Percentiles rank a stretch among this genome's conserved stretches.
phyloP scores from a whole-genome alignment of 2,888 invertebrate species.

The Dicranocentrus wangi region DNA sequence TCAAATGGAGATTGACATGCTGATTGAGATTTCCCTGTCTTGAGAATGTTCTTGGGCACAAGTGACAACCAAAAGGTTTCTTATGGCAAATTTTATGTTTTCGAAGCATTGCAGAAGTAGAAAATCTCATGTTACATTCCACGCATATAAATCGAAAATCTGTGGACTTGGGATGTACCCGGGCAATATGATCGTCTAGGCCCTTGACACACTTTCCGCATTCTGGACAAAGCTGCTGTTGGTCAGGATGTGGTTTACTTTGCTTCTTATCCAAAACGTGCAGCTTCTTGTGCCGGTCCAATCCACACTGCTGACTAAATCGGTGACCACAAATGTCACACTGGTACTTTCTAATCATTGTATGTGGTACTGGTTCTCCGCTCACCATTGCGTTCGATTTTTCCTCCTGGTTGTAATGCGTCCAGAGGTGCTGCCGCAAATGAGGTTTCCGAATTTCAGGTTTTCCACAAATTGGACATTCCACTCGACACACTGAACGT shows the following conservation, averaged over 20 bases:
- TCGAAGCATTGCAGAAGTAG: not conserved
- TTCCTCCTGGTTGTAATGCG: not conserved
- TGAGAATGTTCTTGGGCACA: not conserved
- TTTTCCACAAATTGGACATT: not conserved
- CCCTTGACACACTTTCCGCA: no score
- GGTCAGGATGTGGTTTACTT: no score
- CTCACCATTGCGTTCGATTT: not conserved
- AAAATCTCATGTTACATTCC: not conserved
- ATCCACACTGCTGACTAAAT: no score
- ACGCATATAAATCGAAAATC: no score
- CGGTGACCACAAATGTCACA: no score
- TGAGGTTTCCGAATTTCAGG: not conserved
- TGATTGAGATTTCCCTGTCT: not conserved
- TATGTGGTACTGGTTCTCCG: no score
- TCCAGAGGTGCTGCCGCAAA: not conserved
- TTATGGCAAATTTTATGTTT: not conserved
- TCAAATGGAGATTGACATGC: not conserved
- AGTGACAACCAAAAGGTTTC: not conserved
- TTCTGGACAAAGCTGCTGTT: no score
- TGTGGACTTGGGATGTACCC: no score
- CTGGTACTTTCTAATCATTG: no score
- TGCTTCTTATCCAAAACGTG: not conserved
- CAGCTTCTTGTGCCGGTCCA: not conserved
- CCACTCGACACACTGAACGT: no score
- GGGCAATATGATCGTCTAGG: no score